Conservation (phyloP, 2,797 vertebrate species). For the Uromys caudimaculatus region DNA sequence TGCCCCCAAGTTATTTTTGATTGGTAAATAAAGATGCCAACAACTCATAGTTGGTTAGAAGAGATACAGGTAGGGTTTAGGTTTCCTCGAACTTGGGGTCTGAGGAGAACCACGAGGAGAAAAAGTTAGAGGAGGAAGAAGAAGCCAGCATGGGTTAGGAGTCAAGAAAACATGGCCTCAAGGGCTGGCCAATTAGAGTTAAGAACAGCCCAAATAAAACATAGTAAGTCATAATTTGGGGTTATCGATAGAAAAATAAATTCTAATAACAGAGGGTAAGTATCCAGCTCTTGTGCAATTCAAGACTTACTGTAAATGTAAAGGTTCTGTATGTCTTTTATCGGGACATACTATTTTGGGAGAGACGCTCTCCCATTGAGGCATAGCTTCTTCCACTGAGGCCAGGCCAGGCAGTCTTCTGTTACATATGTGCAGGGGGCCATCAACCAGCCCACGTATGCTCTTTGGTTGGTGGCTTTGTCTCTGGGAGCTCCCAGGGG, state of each 20-base stretch:
- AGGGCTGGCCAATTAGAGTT: not conserved
- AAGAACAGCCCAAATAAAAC: not conserved
- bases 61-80: not conserved
- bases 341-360: not conserved
- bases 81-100: not conserved
- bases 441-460: not conserved
- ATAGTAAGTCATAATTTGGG: not conserved
- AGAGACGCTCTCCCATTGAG: not conserved
- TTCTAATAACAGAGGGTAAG: not conserved
- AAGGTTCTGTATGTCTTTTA: not conserved
- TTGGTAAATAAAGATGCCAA: not conserved
- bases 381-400: not conserved
- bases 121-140: not conserved
- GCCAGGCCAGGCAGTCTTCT: not conserved
- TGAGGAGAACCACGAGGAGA: too few species aligned
- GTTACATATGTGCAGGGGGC: too few species aligned
- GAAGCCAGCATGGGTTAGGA: not conserved
- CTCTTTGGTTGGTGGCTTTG: not conserved
- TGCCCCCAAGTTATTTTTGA: not conserved
- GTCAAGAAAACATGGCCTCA: not conserved
- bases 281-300: not conserved
- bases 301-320: not conserved
- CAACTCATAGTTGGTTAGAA: not conserved
- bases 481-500: not conserved
- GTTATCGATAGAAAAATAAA: not conserved